Conservation (phyloP, 2,888 invertebrate species). For the Athalia rosae region DNA sequence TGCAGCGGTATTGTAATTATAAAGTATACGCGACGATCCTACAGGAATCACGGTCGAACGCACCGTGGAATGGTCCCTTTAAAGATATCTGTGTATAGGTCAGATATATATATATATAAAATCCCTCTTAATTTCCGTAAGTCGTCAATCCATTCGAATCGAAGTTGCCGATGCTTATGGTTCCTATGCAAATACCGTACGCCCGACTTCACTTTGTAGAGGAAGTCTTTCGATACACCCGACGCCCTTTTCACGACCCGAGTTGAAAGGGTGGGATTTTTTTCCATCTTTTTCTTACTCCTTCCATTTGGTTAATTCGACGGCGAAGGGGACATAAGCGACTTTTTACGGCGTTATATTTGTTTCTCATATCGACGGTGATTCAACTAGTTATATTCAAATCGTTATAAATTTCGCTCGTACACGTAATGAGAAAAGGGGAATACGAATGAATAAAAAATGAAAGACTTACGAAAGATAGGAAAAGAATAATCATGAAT, state of each 20-base stretch:
- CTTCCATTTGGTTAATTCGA: too few species aligned
- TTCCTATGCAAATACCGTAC: constrained; percentile 32
- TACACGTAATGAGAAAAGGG: too few species aligned
- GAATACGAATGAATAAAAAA: too few species aligned
- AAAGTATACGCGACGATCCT: background rate
- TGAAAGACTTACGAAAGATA: too few species aligned
- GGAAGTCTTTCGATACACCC: too few species aligned
- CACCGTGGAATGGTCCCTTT: constrained; percentile 29
- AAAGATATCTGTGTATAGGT: background rate
- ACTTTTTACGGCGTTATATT: too few species aligned
- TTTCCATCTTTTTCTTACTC: too few species aligned
- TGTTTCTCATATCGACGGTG: too few species aligned
- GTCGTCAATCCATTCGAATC: constrained; percentile 45
- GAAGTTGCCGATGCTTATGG: constrained; percentile 18
- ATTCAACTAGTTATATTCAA: too few species aligned
- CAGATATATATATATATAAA: constrained; percentile 39
- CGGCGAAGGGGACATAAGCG: too few species aligned
- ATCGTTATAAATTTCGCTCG: too few species aligned
- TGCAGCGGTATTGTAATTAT: background rate
- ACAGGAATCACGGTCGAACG: constrained; percentile 31
- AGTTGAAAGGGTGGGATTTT: background rate
- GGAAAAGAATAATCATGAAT: too few species aligned
- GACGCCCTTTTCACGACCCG: background rate
- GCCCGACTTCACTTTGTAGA: background rate
- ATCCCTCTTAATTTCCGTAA: constrained; percentile 45